Base-by-base conservation (phyloP, 2,797 vertebrate genomes). In the Sebastes vulpes region DNA sequence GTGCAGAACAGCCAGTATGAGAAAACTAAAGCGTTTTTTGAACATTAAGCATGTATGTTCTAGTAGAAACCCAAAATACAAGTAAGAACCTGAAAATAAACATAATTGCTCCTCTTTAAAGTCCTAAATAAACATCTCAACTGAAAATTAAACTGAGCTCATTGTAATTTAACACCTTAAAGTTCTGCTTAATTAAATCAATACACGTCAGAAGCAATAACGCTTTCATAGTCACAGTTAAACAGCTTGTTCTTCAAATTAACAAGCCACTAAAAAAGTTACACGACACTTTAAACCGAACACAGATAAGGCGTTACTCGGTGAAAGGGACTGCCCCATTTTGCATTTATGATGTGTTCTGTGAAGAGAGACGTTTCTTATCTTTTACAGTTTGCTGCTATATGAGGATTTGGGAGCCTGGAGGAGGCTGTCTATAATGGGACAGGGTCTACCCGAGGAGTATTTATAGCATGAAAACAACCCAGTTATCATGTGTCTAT, bases 401-500 rank as follows among this genome's bases (percentile, higher is more conserved):
- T 57, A 21, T 50, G 65, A 76, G 32, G 38, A 69, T 70, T 77
- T 56, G 5, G 31, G 25, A 57, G 72, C 16, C 26, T 31, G 18
- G 35, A 8, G 65, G 61, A 14, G 67, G 61, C 16, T 38, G 31
- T 76, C 83, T 90, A 83, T 89, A 81, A 82, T 7, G 25, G 83
- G 77, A 85, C 9, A 42, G 63, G 72, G 79, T 83, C 66, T 56
- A 64, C 82, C 71, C 28, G 1, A 25, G 4, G 23, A 72, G 66
- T 94, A 93, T 94, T 92, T 91, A 90, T 93, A 94, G 79, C 57
- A 75, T 67, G 75, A 83, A 87, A 82, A 85, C 73, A 75, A 72
- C 79, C 83, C 21, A 23, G 57, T 81, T 79, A 90, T 90, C 83
- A 32, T 84, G 61, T 90, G 73, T 92, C 88, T 85, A 59, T 82